Evolutionary conservation across 2,888 invertebrate species (phyloP), one percentile per base, ranked within the genome.

Genomic region (Lepetodrilus schrolli): DNA sequence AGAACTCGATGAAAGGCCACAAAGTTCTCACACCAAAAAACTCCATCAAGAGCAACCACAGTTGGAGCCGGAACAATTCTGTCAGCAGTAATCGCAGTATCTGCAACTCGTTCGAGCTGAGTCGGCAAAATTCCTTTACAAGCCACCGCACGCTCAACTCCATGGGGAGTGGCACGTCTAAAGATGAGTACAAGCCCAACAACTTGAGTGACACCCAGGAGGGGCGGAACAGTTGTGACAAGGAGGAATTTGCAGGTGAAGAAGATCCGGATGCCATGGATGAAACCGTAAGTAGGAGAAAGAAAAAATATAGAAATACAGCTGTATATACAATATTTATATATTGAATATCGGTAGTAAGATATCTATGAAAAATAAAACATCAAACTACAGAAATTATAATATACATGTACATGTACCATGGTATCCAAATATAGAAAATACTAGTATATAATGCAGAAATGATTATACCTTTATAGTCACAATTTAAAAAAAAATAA

Each of bases 1-100:
- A 94, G 88, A 94, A 94, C 90, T 94, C 94, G 17, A 92, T 94
- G 80, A 92, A 92, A 84, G 92, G 93, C 26, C 82, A 83, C 76
- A 81, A 82, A 73, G 79, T 84, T 69, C 83, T 86, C 36, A 86
- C 86, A 13, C 85, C 86, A 4, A 85, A 84, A 70, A 88, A 86
- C 77, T 87, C 88, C 30, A 86, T 86, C 70, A 85, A 83, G 77
- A 78, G 80, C 66, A 80, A 81, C 58, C 79, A 80, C 70, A 80
- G 76, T 21, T 79, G 83, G 79, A 88, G 88, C 72, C 81, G 89
- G 3, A 89, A 90, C 74, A 89, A 89, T 76, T 89, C 90, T 2
- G 82, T 88, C 23, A 87, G 86, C 66, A 90, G 89, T 74, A 82
- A 83, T 8, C 79, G 84, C 26, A 86, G 86, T 68, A 78, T 83